These are phyloP conservation scores for Aphelocoma coerulescens DNA, from an alignment of 2,113 vertebrate genomes.

Conservation along the genomic window DNA sequence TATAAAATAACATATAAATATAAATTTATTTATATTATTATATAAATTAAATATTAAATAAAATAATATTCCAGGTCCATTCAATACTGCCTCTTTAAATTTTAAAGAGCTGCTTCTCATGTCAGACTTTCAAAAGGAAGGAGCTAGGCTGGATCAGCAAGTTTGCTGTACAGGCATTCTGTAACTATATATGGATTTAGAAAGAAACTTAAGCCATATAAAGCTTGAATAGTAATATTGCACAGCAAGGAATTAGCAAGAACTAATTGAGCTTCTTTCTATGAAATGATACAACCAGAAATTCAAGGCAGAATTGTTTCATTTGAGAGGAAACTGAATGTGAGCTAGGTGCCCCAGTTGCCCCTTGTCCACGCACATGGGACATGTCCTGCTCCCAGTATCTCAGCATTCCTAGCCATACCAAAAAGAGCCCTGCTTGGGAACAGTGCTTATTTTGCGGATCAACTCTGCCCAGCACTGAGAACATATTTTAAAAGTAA, in stretches of 20 bases:
- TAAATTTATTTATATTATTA: not conserved
- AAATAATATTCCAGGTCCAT: not conserved
- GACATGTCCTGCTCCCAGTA: not conserved
- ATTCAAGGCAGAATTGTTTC: not conserved
- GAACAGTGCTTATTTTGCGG: not conserved
- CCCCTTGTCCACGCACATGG: fast-evolving
- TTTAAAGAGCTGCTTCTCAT: not conserved
- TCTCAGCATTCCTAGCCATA: not conserved
- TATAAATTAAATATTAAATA: not conserved
- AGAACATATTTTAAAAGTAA: not conserved
- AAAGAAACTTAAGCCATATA: not conserved
- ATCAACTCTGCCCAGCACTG: not conserved
- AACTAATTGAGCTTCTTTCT: not conserved
- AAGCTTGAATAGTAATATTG: not conserved
- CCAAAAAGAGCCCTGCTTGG: fast-evolving
- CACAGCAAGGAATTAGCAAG: not conserved
- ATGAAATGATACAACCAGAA: not conserved
- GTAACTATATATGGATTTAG: not conserved
- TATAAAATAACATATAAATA: not conserved
- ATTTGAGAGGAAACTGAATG: not conserved
- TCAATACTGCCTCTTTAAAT: not conserved
- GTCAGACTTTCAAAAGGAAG: constrained; percentile 17
- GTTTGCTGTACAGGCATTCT: not conserved
- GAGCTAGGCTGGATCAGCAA: not conserved
- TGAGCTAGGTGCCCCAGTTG: not conserved